Base-by-base conservation (phyloP, 2,113 vertebrate genomes). In the Neolamprologus caudopunctatus region DNA sequence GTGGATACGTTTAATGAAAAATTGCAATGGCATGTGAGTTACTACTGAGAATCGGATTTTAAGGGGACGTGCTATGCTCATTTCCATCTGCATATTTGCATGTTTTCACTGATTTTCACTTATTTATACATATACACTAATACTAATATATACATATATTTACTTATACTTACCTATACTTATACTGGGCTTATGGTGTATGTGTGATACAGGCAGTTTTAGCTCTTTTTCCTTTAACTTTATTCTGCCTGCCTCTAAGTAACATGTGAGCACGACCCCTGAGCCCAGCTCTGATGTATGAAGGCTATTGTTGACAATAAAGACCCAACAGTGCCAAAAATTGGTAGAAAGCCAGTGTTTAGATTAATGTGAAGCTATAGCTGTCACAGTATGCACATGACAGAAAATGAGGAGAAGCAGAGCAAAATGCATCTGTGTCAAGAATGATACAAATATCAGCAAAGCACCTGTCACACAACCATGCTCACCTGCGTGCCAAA, bases 351-450 rank as follows among this genome's bases (percentile, higher is more conserved):
- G 26, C 17, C 45, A 78, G 16, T 28, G 24, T 28, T 75, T 47
- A 19, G 16, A 75, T 47, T 1, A 47, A 26, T 47, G 68, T 75
- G 40, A 47, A 45, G 40, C 68, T 73, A 7, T 28, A 47, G 5
- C 12, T 47, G 26, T 51, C 45, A 51, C 3, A 33, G 17, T 13
- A 50, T 47, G 5, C 14, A 1, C 24, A 28, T 73, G 6, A 19
- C 71, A 75, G 42, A 50, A 78, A 6, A 78, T 13, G 2, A 78
- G 1, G 45, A 0, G 47, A 51, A 51, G 26, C 45, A 19, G 16
- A 50, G 24, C 16, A 75, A 78, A 78, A 33, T n/a, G 28, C 24
- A 51, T 0, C 21, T 0, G n/a, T 24, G 37, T 42, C 66, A 42
- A 42, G 8, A 71, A 40, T 9, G 66, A 16, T 1, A 2, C 9